Base-by-base conservation (phyloP, 2,113 vertebrate genomes). In the Larimichthys crocea region DNA sequence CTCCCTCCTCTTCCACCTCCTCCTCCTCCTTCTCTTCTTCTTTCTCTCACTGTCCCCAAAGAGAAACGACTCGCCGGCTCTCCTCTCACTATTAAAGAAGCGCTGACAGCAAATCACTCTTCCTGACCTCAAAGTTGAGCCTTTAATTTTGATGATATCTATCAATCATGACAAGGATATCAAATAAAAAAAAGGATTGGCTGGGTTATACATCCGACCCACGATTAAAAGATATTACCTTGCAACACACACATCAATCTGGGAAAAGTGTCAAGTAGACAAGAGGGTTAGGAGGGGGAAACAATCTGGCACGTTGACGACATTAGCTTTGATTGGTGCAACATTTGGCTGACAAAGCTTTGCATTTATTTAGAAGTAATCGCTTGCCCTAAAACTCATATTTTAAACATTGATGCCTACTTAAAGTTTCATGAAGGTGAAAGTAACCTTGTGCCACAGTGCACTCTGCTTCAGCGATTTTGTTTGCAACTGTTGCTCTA, bases 71-170 rank as follows among this genome's bases (percentile, higher is more conserved):
- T 88, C 74, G 31, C 73, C 48, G 22, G 76, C 73, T 84, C 80
- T 78, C 80, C 74, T 75, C 76, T 85, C 87, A 88, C 90, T 87
- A 93, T 94, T 94, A 93, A 91, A 91, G 88, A 91, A 91, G 85
- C 67, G 16, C 80, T 93, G 92, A 93, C 91, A 93, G 92, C 92
- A 91, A 93, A 94, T 94, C 92, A 90, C 68, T 94, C 93, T 94
- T 94, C 89, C 91, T 95, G 93, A 95, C 94, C 93, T 94, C 91
- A 91, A 90, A 91, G 87, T 90, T 92, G 83, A 93, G 92, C 80
- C 90, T 93, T 92, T 94, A 88, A 94, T 93, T 94, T 94, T 93
- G 90, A 94, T 86, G 80, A 93, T 92, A 91, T 91, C 91, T 88
- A 95, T 95, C 92, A 94, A 93, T 95, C 94, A 94, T 57, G 57